Evolutionary conservation across 2,113 vertebrate species (phyloP), one percentile per base, ranked within the genome.

Genomic region (Salvator merianae): DNA sequence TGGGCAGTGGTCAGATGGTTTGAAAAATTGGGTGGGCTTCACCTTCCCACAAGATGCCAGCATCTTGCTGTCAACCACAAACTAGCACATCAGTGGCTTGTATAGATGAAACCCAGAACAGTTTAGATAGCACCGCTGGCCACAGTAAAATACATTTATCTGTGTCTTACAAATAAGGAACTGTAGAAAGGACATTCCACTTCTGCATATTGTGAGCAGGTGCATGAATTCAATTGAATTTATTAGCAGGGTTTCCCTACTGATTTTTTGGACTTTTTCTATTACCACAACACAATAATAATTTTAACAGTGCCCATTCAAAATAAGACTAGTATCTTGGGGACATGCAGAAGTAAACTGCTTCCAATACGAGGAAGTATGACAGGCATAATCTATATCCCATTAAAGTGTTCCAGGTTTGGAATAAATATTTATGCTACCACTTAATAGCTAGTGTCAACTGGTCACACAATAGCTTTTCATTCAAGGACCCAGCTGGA

Each of bases 361-460:
- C 53, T 63, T 80, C 43, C 59, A 78, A 20, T 16, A 47, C 73
- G 5, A 28, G 84, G 86, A 74, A 87, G 4, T 0, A 71, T 63
- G 50, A 53, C 30, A 47, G 28, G 62, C 2, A 0, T 32, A 43
- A 0, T 3, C 74, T 24, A 0, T 24, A 53, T 81, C 77, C 74
- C 34, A 88, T 32, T 63, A 73, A 86, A 3, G 16, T 87, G 77
- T 87, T 88, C 75, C 80, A 50, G 88, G 8, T 75, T 85, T 89
- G 53, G 16, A 2, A 86, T 87, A 86, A 84, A 89, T 82, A 77
- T 70, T 53, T 91, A 70, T 73, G 90, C 74, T 92, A 47, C 87
- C 84, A 92, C 87, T 88, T 13, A 90, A 86, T 63, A 84, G 84
- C 75, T 88, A 87, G 50, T 82, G 65, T 93, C n/a, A 40, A 0